These are phyloP conservation scores for Xestia rhomboidea DNA, from an alignment of 2,888 invertebrate genomes.

Conservation along the genomic window DNA sequence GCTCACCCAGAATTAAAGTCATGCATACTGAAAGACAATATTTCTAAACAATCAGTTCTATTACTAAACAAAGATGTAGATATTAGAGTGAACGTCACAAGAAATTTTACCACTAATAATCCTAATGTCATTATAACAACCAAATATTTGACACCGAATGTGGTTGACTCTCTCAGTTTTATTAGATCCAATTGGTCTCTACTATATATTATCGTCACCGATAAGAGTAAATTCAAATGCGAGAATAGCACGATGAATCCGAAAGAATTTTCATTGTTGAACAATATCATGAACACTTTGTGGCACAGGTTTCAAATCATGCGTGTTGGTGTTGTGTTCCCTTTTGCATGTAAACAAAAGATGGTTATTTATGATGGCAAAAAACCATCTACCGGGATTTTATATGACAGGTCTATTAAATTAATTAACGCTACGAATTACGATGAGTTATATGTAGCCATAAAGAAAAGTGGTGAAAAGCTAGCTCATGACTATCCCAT, in stretches of 20 bases:
- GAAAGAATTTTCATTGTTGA: constrained; percentile 55
- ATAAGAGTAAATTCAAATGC: constrained; percentile 65
- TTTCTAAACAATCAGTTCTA: constrained; percentile 29
- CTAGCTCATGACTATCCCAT: constrained; percentile 74
- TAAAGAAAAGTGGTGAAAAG: constrained; percentile 49
- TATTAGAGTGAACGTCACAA: neutral
- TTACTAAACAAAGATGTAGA: constrained; percentile 32
- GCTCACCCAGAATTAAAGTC: constrained; percentile 28
- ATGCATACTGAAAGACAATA: constrained; percentile 29
- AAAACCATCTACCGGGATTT: constrained; percentile 42
- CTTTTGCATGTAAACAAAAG: constrained; percentile 70
- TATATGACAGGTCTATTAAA: constrained; percentile 74
- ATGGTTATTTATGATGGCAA: constrained; percentile 70
- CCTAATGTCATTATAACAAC: constrained; percentile 67
- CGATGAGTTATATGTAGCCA: constrained; percentile 42
- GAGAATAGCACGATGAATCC: constrained; percentile 63
- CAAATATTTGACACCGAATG: constrained; percentile 49
- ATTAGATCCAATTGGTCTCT: constrained; percentile 67
- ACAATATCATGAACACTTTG: constrained; percentile 72
- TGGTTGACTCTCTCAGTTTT: constrained; percentile 51
- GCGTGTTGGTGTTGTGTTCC: constrained; percentile 70
- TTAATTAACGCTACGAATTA: constrained; percentile 59
- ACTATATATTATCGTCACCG: constrained; percentile 71
- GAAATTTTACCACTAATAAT: constrained; percentile 21
- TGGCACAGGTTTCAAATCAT: constrained; percentile 73